phyloP scores from a whole-genome alignment of 2,888 invertebrate genomes.

The Acanthoscelides obtectus region DNA sequence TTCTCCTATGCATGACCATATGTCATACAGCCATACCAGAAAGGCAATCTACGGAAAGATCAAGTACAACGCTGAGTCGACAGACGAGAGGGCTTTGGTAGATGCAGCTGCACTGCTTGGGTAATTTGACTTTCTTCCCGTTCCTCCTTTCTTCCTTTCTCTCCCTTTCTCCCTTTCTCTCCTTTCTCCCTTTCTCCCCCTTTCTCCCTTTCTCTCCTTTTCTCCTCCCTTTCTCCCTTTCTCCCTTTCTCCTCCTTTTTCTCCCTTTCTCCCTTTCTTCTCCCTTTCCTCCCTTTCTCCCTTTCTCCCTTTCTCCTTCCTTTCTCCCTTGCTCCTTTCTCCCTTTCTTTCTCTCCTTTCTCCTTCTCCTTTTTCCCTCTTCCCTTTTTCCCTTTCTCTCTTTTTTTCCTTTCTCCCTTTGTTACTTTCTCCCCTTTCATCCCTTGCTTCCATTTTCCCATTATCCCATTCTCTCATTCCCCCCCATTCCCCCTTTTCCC shows the following conservation, averaged over 20 bases:
- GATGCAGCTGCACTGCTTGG: constrained; percentile 67
- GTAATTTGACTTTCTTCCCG: not conserved
- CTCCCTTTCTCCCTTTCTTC: not conserved
- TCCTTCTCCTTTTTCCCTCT: not conserved
- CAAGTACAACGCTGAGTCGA: constrained; percentile 93
- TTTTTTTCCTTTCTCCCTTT: not conserved
- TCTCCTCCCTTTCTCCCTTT: not conserved
- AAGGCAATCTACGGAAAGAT: constrained; percentile 53
- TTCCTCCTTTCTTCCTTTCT: not conserved
- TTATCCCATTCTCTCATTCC: constrained; percentile 45
- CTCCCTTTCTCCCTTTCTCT: not conserved
- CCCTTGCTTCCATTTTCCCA: not conserved
- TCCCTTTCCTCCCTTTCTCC: not conserved
- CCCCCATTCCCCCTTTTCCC: constrained; percentile 58
- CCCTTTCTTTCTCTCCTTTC: not conserved
- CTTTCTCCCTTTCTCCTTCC: not conserved
- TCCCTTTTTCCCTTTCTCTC: not conserved
- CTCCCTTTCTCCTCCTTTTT: not conserved
- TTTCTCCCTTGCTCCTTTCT: not conserved
- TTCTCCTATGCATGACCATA: constrained; percentile 80
- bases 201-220: not conserved
- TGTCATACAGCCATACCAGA: constrained; percentile 99
- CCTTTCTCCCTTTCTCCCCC: not conserved
- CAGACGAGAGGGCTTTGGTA: constrained; percentile 94
- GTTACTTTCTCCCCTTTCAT: not conserved